Evolutionary conservation across 2,113 vertebrate species (phyloP).

Genomic region (Nothocercus nigrocapillus): DNA sequence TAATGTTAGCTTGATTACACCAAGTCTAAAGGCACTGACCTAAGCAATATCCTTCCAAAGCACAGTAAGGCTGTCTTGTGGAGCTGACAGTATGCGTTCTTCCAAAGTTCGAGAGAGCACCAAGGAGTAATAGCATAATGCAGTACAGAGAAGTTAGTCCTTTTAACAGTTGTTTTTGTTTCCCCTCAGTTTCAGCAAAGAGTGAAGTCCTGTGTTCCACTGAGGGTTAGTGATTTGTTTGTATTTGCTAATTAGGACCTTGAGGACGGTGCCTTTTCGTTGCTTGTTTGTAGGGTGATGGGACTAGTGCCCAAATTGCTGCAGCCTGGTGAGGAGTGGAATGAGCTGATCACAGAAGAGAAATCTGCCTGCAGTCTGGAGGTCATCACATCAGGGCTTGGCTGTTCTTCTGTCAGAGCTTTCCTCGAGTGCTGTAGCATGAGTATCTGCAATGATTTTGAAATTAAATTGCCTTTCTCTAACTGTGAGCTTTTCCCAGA

Average conservation of each 20-base stretch:
- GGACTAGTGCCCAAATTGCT: not conserved
- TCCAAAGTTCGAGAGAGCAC: not conserved
- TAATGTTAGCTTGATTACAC: not conserved
- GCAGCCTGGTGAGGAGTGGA: too few species aligned
- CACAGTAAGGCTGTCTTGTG: not conserved
- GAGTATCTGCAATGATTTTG: not conserved
- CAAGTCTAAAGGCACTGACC: not conserved
- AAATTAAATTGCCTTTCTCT: not conserved
- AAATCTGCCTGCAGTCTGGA: not conserved
- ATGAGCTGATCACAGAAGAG: not conserved
- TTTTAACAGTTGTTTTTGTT: not conserved
- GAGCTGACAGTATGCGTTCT: not conserved
- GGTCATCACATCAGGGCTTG: not conserved
- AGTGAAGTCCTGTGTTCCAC: not conserved
- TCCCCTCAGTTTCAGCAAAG: too few species aligned
- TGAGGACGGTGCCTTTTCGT: not conserved
- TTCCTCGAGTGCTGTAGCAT: not conserved
- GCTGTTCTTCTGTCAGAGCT: not conserved
- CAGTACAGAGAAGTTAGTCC: not conserved
- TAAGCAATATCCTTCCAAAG: not conserved
- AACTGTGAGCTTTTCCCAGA: not conserved
- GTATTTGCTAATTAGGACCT: not conserved
- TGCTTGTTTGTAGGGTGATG: not conserved
- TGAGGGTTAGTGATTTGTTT: not conserved
- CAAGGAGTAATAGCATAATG: not conserved